These are phyloP conservation scores for Yponomeuta plumbellus DNA, from an alignment of 2,888 invertebrate species.

Conservation along the genomic window DNA sequence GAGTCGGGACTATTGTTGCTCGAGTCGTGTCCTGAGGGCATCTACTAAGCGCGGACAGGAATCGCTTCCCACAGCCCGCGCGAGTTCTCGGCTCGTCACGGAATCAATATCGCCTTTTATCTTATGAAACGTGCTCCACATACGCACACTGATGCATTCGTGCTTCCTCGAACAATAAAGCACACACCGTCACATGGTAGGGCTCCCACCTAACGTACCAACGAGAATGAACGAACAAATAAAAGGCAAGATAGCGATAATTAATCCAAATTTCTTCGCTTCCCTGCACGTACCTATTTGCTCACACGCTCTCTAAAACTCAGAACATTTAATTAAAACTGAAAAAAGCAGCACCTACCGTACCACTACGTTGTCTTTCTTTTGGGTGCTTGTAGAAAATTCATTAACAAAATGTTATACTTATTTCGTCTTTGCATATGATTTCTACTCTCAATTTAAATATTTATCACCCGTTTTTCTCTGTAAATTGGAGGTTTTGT, in stretches of 20 bases:
- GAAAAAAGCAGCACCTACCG: not conserved
- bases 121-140: constrained; percentile 70
- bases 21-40: constrained; percentile 51
- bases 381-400: not conserved
- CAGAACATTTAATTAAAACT: constrained; percentile 50
- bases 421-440: not conserved
- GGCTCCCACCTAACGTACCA: constrained; percentile 27
- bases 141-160: constrained; percentile 42
- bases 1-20: constrained; percentile 29
- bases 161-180: not conserved
- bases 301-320: constrained; percentile 50
- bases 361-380: not conserved
- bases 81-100: constrained; percentile 65
- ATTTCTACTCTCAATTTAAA: not conserved
- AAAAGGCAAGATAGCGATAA: constrained; percentile 49
- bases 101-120: constrained; percentile 76
- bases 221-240: constrained; percentile 45
- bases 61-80: constrained; percentile 69
- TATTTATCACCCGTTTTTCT: constrained; percentile 1
- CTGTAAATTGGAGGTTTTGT: not conserved
- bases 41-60: constrained; percentile 62
- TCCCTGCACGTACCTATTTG: constrained; percentile 41
- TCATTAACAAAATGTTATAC: not conserved
- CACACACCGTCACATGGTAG: constrained; percentile 25
- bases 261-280: constrained; percentile 58